Conservation (phyloP, 2,888 invertebrate genomes). For the Latheticus oryzae region DNA sequence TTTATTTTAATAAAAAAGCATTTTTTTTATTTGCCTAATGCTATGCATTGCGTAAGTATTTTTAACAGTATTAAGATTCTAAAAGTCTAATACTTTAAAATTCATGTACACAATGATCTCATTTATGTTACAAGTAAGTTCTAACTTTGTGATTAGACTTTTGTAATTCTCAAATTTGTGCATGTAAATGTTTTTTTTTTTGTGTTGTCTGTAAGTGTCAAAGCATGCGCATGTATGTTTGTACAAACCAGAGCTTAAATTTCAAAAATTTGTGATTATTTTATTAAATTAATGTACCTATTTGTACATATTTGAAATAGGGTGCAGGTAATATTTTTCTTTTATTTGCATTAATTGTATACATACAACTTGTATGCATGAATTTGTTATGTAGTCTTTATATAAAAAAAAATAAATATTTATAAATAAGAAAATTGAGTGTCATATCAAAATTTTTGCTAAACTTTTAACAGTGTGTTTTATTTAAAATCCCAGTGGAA, state of each 20-base stretch:
- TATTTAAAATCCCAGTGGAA: slow-evolving; percentile 42
- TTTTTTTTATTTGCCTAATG: slow-evolving; percentile 35
- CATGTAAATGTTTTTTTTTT: slow-evolving; percentile 35
- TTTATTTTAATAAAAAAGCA: slow-evolving; percentile 24
- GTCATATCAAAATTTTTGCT: slow-evolving; percentile 11
- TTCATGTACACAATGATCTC: slow-evolving; percentile 44
- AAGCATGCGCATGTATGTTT: slow-evolving; percentile 42
- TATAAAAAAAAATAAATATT: slow-evolving; percentile 32
- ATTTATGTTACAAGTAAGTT: slow-evolving; percentile 42
- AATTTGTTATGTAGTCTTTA: slow-evolving; percentile 28
- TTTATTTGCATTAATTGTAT: slow-evolving; percentile 25
- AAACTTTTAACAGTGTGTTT: slow-evolving; percentile 45
- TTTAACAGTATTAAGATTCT: slow-evolving; percentile 38
- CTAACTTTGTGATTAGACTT: slow-evolving; percentile 29
- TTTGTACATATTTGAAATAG: slow-evolving; percentile 39
- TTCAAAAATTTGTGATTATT: slow-evolving; percentile 23
- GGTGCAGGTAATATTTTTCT: slow-evolving; percentile 41
- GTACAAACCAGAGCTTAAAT: slow-evolving; percentile 20
- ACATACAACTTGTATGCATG: slow-evolving; percentile 36
- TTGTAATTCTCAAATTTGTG: slow-evolving; percentile 28
- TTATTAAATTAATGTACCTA: slow-evolving; percentile 31
- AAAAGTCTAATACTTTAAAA: slow-evolving; percentile 36
- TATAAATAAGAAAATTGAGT: slow-evolving; percentile 25
- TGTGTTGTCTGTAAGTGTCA: slow-evolving; percentile 28
- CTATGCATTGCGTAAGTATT: slow-evolving; percentile 44